Base-by-base conservation (phyloP, 2,113 vertebrate species). In the Holacanthus passer region DNA sequence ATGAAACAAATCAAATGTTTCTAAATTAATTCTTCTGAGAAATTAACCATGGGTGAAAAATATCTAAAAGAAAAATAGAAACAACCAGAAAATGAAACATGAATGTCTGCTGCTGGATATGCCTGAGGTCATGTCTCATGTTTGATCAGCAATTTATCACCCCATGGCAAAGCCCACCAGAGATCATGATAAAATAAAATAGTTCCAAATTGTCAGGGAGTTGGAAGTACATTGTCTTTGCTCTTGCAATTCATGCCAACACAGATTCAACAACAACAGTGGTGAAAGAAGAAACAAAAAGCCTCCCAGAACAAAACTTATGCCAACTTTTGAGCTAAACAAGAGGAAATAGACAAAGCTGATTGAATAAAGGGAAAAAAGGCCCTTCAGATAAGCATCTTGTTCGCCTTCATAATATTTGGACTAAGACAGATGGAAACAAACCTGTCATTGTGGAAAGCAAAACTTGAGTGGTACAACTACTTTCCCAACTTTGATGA, bases 351-450 rank as follows among this genome's bases (percentile, higher is more conserved):
- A 73, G 63, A 81, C 69, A 71, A 86, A 82, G 80, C 73, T 85
- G 64, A 90, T 82, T 83, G 82, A 82, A 85, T 83, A 62, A 87
- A 79, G 37, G n/a, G 50, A 2, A 31, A 59, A 83, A 79, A 55
- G 69, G 32, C 60, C 53, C 68, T 9, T 22, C 68, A 80, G 88
- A 88, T 86, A 88, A 77, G 86, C 84, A 83, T 83, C 85, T 86
- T 66, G 50, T 80, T 82, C 12, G 19, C 72, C 69, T 81, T 87
- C 73, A 77, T 45, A 81, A 72, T 82, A 75, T 87, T 92, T 87
- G 56, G 85, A 41, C 66, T 14, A 14, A 76, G 62, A 81, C 62
- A 35, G 77, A 85, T 63, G 67, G 80, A 80, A 84, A 89, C 77
- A 88, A 87, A 81, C 69, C 56, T 76, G 32, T 81, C 82, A 69